Percentiles rank a stretch among this genome's conserved stretches.
Conservation (phyloP, 2,888 invertebrate genomes). For the Caenorhabditis sp. region DNA sequence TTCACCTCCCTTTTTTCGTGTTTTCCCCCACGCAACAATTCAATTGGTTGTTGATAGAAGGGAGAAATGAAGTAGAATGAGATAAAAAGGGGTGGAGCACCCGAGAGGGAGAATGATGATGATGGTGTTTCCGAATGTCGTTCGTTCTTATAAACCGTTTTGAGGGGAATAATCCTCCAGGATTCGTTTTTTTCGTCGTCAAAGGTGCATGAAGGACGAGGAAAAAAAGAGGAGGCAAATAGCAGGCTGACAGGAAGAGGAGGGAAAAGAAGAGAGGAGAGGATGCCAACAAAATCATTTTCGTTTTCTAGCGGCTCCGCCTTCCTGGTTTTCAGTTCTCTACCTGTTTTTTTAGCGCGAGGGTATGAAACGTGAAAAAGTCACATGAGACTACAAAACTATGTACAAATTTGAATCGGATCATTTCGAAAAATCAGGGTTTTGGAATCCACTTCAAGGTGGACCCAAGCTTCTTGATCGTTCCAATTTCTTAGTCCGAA, state of each 20-base stretch:
- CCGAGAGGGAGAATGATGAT: constrained; percentile 5
- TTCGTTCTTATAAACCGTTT: constrained; percentile 37
- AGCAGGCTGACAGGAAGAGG: constrained; percentile 11
- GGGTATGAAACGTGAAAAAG: background rate
- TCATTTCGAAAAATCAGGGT: too few species aligned
- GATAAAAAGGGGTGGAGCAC: background rate
- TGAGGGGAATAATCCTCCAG: constrained; percentile 25
- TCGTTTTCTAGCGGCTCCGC: constrained; percentile 42
- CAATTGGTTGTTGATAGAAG: constrained; percentile 22
- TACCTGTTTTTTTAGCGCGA: background rate
- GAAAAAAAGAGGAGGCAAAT: constrained; percentile 12
- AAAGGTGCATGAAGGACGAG: constrained; percentile 46
- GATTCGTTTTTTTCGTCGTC: constrained; percentile 43
- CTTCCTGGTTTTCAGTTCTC: constrained; percentile 32
- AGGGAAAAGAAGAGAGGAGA: constrained; percentile 18
- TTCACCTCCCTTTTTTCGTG: constrained; percentile 1
- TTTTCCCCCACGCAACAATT: constrained; percentile 34
- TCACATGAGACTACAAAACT: background rate
- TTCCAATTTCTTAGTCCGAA: too few species aligned
- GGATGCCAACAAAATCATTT: constrained; percentile 41
- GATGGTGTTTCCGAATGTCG: constrained; percentile 42
- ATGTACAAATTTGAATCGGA: background rate
- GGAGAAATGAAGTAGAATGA: background rate
- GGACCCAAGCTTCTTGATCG: too few species aligned
- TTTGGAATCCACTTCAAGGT: too few species aligned